Conservation (phyloP, 1,140 invertebrate genomes). For the Diplogasteroides magnus region DNA sequence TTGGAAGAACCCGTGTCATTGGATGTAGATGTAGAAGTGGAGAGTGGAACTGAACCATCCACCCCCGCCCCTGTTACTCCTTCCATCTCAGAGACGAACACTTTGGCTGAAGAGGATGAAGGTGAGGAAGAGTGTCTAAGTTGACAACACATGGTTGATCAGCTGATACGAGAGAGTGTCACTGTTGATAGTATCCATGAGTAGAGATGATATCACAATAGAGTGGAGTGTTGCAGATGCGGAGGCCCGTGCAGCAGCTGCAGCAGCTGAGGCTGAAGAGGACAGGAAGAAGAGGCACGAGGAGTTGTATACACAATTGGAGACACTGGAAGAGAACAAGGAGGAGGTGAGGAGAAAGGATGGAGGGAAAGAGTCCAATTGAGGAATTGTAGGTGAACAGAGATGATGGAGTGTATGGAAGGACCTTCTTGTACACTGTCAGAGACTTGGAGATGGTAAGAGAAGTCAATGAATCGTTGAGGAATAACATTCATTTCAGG, state of each 20-base stretch:
- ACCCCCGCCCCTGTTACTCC: neutral
- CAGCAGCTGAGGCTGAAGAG: too few species aligned
- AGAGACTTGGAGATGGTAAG: conserved; percentile 14
- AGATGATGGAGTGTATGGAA: neutral
- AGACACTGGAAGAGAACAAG: neutral
- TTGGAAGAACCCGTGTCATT: neutral
- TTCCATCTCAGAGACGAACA: neutral
- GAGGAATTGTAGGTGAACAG: too few species aligned
- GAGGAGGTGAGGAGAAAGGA: neutral
- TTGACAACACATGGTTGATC: too few species aligned
- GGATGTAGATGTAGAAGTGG: neutral
- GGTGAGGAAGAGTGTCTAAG: neutral
- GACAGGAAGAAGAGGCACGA: neutral
- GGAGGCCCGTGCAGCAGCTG: too few species aligned
- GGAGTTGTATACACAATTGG: neutral
- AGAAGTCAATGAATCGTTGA: neutral
- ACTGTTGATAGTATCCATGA: too few species aligned
- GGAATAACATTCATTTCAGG: conserved; percentile 3
- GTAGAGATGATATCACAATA: too few species aligned
- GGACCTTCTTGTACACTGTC: conserved; percentile 9
- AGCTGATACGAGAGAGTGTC: too few species aligned
- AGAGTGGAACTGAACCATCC: neutral
- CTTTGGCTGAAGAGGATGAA: neutral
- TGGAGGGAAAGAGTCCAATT: neutral
- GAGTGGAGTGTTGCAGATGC: too few species aligned